Base-by-base conservation (phyloP, 2,113 vertebrate species). In the Clinocottus analis region DNA sequence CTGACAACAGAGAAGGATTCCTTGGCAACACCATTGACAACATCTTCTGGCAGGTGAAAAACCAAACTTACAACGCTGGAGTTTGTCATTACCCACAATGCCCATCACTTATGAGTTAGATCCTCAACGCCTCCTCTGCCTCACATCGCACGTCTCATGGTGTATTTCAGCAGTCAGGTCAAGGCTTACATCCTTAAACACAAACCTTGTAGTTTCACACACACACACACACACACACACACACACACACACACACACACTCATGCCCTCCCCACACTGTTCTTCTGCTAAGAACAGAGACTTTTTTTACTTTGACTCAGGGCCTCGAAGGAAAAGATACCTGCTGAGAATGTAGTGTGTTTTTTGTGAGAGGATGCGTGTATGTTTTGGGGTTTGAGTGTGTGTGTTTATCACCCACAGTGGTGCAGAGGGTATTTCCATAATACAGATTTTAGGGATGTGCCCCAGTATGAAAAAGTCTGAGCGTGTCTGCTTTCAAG, bases 31-130 rank as follows among this genome's bases (percentile, higher is more conserved):
- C 97, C 75, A 99, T 99, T 75, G 98, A 99, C 92, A 99, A 96
- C 94, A 99, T 99, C 95, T 99, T 99, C 94, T 99, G 98, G 98
- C 97, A 99, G 97, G 98, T 99, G 82, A 93, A 90, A 77, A 43
- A 67, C 65, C 60, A 64, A 70, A n/a, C 13, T 7, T 14, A 23
- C 4, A 29, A 49, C 1, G n/a, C 64, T 66, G 47, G 33, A 43
- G 35, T 23, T 83, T 63, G 23, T 63, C 68, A 77, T 86, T 63
- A 7, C 70, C 82, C 59, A 49, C 70, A 51, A 35, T 59, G 43
- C 53, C 72, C 56, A 47, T 79, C 58, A 61, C 72, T 82, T 83
- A 80, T 85, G 65, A 58, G 14, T 49, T 72, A 21, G 62, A 53
- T 88, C 64, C 45, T 49, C 66, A 47, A 21, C 53, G 12, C 21